Conservation (phyloP, 2,888 invertebrate species). For the Orthonychiurus folsomi region DNA sequence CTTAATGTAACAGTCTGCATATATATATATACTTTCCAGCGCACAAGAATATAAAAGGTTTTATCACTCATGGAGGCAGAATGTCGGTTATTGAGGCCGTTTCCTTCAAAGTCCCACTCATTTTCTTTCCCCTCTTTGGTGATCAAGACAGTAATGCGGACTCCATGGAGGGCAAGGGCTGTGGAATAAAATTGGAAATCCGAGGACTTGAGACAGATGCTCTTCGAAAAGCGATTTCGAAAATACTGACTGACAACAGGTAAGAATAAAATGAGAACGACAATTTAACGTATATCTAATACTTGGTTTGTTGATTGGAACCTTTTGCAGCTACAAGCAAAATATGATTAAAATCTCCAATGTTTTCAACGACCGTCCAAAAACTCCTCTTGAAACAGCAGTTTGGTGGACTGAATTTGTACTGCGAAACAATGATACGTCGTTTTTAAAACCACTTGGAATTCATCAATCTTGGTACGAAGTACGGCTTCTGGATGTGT, state of each 20-base stretch:
- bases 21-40: background rate
- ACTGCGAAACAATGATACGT: background rate
- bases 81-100: background rate
- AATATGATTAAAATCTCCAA: background rate
- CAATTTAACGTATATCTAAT: background rate
- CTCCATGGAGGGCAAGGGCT: background rate
- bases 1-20: too few species aligned
- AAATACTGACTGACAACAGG: background rate
- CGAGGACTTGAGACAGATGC: background rate
- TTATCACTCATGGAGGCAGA: background rate
- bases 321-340: background rate
- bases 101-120: background rate
- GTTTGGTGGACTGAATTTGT: background rate
- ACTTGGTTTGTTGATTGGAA: too few species aligned
- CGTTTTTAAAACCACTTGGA: background rate
- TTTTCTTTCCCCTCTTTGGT: background rate
- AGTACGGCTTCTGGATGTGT: background rate
- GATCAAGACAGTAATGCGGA: background rate
- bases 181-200: background rate
- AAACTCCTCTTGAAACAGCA: background rate
- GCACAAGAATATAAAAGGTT: background rate
- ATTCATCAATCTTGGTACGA: background rate
- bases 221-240: background rate
- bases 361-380: background rate
- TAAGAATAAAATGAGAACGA: background rate